These are phyloP conservation scores for Steinernema carpocapsae DNA, from an alignment of 2,888 invertebrate genomes.

Conservation along the genomic window DNA sequence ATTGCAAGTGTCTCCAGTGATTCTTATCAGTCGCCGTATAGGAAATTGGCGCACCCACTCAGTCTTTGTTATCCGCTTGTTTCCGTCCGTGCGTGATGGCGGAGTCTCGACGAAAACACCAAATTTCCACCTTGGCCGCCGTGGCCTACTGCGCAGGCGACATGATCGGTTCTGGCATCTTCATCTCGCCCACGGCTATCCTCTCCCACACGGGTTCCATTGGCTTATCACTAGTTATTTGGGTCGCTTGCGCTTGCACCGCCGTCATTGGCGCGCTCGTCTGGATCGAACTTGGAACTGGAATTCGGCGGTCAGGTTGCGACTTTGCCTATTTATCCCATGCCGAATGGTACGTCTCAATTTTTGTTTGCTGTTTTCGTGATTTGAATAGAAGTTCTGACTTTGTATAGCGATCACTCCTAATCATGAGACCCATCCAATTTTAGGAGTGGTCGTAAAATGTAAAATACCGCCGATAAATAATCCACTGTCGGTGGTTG, in stretches of 20 bases:
- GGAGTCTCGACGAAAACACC: not conserved
- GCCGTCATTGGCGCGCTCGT: conserved; percentile 84
- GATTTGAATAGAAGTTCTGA: too few species aligned
- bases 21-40: not conserved
- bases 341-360: conserved; percentile 38
- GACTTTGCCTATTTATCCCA: conserved; percentile 41
- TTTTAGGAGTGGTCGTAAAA: too few species aligned
- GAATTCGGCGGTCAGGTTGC: conserved; percentile 74
- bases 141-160: conserved; percentile 37
- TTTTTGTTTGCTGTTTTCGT: not conserved
- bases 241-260: conserved; percentile 80
- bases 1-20: too few species aligned
- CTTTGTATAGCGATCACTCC: too few species aligned
- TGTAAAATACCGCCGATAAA: too few species aligned
- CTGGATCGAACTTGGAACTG: conserved; percentile 86
- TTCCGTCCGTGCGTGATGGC: not conserved
- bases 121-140: conserved; percentile 17
- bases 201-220: conserved; percentile 73
- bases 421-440: too few species aligned
- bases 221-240: conserved; percentile 79
- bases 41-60: not conserved
- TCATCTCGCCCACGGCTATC: conserved; percentile 41
- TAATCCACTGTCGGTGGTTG: too few species aligned
- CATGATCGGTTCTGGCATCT: conserved; percentile 42
- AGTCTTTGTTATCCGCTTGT: not conserved